Evolutionary conservation across 2,113 vertebrate genomes (phyloP), one percentile per base, ranked within the genome.

Genomic region (Trinectes maculatus): DNA sequence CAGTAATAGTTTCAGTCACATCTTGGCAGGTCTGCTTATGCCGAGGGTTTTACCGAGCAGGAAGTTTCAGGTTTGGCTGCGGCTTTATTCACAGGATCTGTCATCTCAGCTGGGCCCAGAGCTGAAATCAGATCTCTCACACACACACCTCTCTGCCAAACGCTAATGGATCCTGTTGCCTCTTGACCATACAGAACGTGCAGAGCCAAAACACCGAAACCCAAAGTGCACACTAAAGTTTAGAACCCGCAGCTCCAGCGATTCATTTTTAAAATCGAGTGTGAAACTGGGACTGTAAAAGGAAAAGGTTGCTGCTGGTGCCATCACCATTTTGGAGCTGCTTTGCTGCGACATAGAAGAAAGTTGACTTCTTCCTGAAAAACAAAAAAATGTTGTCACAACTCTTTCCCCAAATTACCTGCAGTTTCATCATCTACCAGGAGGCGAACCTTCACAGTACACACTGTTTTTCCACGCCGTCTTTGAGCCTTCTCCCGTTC

Each of bases 1-100:
- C 81, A 85, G 62, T 82, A 86, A 87, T 69, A 46, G 63, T 74
- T 87, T 69, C 53, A 75, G 79, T 85, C 84, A 71, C 69, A 68
- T 84, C 80, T 84, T 88, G 84, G 71, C 87, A 87, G 79, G 57
- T 83, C 53, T 72, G 47, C 83, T 68, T 55, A 72, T 65, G 62
- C 68, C 26, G 55, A 71, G 80, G 73, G 39, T 87, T 79, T 82
- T 54, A 74, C 51, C 61, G 57, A 82, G 73, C 71, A 83, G 76
- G 80, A 88, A 76, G 73, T 85, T 85, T 75, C 60, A 49, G 57
- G 49, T 67, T 82, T 70, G 57, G 80, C 49, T 73, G 71, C 56
- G 60, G 58, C 80, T 85, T 56, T 64, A 76, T 80, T 81, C 84
- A 86, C 64, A 63, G 54, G 73, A 51, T 79, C 73, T 85, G 88